Conservation (phyloP, 1,140 invertebrate genomes). For the roundworm (Caenorhabditis elegans) region WBcel235 BX284606.5:3505001-3505500, state of each 20-base stretch:
- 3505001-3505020: no score
- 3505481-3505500: not conserved
- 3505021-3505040: not conserved
- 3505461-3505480: not conserved
- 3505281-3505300: no score
- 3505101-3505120: not conserved
- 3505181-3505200: no score
- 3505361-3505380: not conserved
- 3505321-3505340: no score
- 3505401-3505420: no score
- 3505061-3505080: not conserved
- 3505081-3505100: not conserved
- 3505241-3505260: not conserved
- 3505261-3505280: not conserved
- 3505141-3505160: not conserved
- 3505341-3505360: not conserved
- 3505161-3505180: no score
- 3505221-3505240: not conserved
- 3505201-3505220: no score
- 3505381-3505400: no score
- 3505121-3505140: not conserved
- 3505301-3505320: no score
- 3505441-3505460: not conserved
- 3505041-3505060: not conserved
- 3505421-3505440: not conserved